A percentile compares a stretch with the other conserved stretches of the same genome.
Evolutionary conservation across 2,888 invertebrate species (phyloP).

Genomic region (Meghimatium bilineatum): DNA sequence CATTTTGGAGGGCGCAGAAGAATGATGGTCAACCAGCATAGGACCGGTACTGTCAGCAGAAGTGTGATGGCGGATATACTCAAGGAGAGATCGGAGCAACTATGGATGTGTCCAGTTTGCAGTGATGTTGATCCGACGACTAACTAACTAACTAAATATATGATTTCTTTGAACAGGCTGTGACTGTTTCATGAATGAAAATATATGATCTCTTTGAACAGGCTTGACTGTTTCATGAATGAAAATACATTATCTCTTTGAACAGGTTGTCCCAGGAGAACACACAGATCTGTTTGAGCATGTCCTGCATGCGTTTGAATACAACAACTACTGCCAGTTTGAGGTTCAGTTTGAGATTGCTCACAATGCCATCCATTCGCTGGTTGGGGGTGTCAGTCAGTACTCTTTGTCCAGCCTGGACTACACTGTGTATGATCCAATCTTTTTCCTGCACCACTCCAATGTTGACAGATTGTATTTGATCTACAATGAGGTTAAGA

Average conservation of each 20-base stretch:
- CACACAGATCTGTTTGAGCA: conserved; percentile 48
- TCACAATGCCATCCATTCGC: conserved; percentile 57
- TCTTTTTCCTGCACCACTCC: conserved; percentile 57
- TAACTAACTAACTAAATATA: no score
- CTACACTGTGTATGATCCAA: conserved; percentile 56
- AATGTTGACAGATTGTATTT: conserved; percentile 54
- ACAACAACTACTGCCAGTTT: conserved; percentile 54
- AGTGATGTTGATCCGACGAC: no score
- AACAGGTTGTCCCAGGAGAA: conserved; percentile 32
- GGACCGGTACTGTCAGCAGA: no score
- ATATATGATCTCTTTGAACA: no score
- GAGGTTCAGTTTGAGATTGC: conserved; percentile 56
- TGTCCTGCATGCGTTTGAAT: conserved; percentile 53
- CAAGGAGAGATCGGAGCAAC: no score
- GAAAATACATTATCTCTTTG: neutral
- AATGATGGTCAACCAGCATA: no score
- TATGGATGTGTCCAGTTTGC: no score
- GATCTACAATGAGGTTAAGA: conserved; percentile 43
- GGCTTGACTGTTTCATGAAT: no score
- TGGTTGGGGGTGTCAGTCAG: conserved; percentile 54
- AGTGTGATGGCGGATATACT: no score
- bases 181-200: no score
- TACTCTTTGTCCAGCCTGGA: conserved; percentile 56
- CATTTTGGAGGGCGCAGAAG: no score
- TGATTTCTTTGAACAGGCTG: no score